phyloP scores from a whole-genome alignment of 2,888 invertebrate species.

The Drosophila helvetica region DNA sequence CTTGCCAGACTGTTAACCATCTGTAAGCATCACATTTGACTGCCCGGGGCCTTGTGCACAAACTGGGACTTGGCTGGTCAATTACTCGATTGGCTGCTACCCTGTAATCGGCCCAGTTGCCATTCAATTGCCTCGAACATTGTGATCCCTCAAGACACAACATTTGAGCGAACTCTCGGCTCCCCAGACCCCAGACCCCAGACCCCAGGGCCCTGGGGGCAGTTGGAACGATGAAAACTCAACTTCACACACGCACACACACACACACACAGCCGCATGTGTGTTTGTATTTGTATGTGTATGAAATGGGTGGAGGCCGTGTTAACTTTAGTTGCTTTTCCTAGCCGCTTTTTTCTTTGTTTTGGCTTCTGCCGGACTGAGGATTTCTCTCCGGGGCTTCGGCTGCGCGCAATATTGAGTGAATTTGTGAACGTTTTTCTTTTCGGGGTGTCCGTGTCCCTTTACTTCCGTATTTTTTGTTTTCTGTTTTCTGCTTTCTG shows the following conservation, averaged over 20 bases:
- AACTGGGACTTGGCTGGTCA: neutral
- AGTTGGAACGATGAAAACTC: slow-evolving; percentile 30
- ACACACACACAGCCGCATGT: slow-evolving; percentile 10
- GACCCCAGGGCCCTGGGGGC: slow-evolving; percentile 2
- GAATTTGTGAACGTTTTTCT: slow-evolving; percentile 22
- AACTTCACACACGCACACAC: neutral
- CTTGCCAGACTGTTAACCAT: too few relatives aligned
- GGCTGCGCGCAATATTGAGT: slow-evolving; percentile 43
- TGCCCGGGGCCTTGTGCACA: too few relatives aligned
- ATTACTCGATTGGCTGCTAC: neutral
- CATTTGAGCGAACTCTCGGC: slow-evolving; percentile 21
- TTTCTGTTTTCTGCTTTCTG: neutral
- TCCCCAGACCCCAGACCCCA: slow-evolving; percentile 3
- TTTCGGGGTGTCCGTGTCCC: slow-evolving; percentile 7
- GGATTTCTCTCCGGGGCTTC: slow-evolving; percentile 15
- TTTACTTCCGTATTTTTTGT: slow-evolving; percentile 9
- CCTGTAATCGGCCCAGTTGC: neutral
- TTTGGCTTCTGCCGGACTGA: slow-evolving; percentile 35
- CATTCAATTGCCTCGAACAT: slow-evolving; percentile 2
- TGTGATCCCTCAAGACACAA: slow-evolving; percentile 16
- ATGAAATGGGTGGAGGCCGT: neutral
- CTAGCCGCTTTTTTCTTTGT: slow-evolving; percentile 20
- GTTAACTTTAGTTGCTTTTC: slow-evolving; percentile 24
- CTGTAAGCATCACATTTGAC: too few relatives aligned
- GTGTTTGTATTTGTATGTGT: too few relatives aligned